Evolutionary conservation across 1,140 invertebrate genomes (phyloP).

Genomic region (Calliopsis andreniformis): DNA sequence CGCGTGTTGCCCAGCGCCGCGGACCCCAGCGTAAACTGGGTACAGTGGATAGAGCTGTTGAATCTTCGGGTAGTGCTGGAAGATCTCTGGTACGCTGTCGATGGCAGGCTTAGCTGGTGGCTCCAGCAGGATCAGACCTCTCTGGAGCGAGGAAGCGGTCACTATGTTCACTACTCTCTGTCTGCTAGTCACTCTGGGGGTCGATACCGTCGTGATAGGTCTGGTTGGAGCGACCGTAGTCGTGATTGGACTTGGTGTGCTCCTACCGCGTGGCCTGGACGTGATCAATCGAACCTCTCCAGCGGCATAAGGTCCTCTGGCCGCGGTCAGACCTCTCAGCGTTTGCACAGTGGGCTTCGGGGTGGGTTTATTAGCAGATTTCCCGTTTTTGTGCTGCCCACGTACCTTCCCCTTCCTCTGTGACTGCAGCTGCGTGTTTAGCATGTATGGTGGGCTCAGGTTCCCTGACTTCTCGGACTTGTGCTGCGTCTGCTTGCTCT

Average conservation of each 20-base stretch:
- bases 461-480: constrained; percentile 75
- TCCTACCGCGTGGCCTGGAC: constrained; percentile 71
- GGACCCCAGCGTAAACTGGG: constrained; percentile 79
- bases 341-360: constrained; percentile 77
- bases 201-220: constrained; percentile 48
- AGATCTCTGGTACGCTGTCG: constrained; percentile 86
- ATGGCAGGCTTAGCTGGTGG: constrained; percentile 70
- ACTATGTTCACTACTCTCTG: constrained; percentile 22
- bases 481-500: constrained; percentile 75
- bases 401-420: constrained; percentile 73
- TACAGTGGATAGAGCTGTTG: constrained; percentile 89
- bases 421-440: constrained; percentile 74
- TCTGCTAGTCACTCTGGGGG: constrained; percentile 54
- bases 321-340: constrained; percentile 72
- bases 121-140: constrained; percentile 74
- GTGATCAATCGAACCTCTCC: constrained; percentile 61
- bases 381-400: constrained; percentile 77
- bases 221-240: constrained; percentile 50
- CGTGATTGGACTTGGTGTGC: constrained; percentile 62
- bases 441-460: constrained; percentile 81
- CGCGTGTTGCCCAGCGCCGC: constrained; percentile 71
- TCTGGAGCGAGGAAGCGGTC: constrained; percentile 67
- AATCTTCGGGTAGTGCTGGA: constrained; percentile 88
- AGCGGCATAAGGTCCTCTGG: constrained; percentile 20
- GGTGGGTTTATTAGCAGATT: constrained; percentile 74